phyloP scores from a whole-genome alignment of 2,113 vertebrate genomes.

The Apistogramma diplotaenia region DNA sequence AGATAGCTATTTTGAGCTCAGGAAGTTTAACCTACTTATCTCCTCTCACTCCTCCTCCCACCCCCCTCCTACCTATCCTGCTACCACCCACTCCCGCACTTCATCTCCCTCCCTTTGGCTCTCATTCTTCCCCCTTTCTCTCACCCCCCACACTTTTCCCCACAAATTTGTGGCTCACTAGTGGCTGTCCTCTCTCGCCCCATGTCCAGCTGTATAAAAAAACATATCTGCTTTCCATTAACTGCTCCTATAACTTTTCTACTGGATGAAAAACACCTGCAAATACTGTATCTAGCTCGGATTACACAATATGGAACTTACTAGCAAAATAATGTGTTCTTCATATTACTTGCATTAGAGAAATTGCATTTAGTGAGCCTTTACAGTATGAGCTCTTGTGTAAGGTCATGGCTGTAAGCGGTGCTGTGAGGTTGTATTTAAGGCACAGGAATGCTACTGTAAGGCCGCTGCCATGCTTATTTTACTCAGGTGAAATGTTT shows the following conservation, averaged over 20 bases:
- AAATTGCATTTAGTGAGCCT: not conserved
- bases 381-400: no score
- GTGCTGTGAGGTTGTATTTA: no score
- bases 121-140: not conserved
- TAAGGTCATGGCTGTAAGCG: no score
- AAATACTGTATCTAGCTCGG: not conserved
- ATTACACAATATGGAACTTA: not conserved
- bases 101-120: not conserved
- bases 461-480: no score
- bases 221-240: not conserved
- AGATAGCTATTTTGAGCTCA: slow-evolving; percentile 76
- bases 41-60: slow-evolving; percentile 46
- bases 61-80: slow-evolving; percentile 35
- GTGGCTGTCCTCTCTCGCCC: not conserved
- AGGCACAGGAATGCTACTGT: no score
- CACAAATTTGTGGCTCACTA: not conserved
- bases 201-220: not conserved
- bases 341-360: not conserved
- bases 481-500: no score
- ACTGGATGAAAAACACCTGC: not conserved
- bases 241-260: not conserved
- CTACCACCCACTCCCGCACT: not conserved
- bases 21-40: slow-evolving; percentile 80
- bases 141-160: not conserved
- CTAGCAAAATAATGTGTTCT: not conserved